A percentile compares a stretch with the other conserved stretches of the same genome.
phyloP scores from a whole-genome alignment of 1,140 invertebrate species.

The Diorhabda elongata region DNA sequence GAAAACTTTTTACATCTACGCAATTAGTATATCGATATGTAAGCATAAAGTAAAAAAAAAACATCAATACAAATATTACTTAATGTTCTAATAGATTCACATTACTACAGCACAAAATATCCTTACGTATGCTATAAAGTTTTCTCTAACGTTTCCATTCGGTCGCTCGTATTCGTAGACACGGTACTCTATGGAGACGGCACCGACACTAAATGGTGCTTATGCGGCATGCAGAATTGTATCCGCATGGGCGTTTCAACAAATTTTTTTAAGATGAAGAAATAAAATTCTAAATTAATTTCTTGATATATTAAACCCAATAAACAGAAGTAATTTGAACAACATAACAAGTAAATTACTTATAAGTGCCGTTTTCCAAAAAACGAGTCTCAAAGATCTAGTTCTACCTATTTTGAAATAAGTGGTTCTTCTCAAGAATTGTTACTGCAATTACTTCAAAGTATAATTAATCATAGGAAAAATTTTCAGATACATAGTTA shows the following conservation, averaged over 20 bases:
- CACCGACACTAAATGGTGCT: background rate
- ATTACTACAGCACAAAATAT: background rate
- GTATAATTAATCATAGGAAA: too few species aligned
- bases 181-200: background rate
- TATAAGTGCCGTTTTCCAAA: too few species aligned
- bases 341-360: too few species aligned
- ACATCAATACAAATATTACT: background rate
- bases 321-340: too few species aligned
- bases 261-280: too few species aligned
- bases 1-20: background rate
- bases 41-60: background rate
- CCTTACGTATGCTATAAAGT: background rate
- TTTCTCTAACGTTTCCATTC: background rate
- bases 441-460: too few species aligned
- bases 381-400: too few species aligned
- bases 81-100: background rate
- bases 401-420: too few species aligned
- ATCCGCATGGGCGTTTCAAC: background rate
- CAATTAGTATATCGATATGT: background rate
- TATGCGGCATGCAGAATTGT: background rate
- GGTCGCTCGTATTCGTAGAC: background rate
- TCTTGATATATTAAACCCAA: too few species aligned
- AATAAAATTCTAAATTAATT: too few species aligned
- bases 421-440: too few species aligned
- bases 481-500: too few species aligned